Evolutionary conservation across 1,140 invertebrate genomes (phyloP).

Genomic region (Pristionchus pacificus): DNA sequence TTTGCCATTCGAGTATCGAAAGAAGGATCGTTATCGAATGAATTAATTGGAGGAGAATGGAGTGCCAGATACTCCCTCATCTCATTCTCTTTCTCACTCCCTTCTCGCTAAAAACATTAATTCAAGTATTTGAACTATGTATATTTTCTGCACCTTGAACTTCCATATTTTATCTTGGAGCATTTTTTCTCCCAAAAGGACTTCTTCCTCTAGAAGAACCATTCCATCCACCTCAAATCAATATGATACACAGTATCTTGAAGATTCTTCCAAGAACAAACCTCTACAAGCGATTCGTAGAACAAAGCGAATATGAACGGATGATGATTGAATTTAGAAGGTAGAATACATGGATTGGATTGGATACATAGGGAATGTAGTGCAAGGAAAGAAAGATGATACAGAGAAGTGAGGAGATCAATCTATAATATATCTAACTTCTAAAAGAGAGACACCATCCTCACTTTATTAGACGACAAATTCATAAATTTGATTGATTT

Average conservation of each 20-base stretch:
- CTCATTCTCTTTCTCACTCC: background rate
- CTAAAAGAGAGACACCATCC: no score
- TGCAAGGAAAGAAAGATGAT: background rate
- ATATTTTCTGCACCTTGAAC: background rate
- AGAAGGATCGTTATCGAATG: background rate
- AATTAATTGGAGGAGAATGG: background rate
- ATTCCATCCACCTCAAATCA: background rate
- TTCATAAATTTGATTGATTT: no score
- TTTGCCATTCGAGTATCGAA: background rate
- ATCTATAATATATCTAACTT: no score
- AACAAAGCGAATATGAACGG: background rate
- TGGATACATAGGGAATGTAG: background rate
- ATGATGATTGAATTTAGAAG: background rate
- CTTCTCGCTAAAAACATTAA: background rate
- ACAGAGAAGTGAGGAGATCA: background rate
- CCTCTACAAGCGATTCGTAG: background rate
- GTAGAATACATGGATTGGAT: background rate
- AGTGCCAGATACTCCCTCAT: background rate
- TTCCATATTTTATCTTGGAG: background rate
- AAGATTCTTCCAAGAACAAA: no score
- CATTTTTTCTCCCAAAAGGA: background rate
- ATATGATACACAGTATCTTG: background rate
- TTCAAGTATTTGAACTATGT: background rate
- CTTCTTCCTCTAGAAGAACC: background rate
- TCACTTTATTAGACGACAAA: no score